Percentiles rank a stretch among this genome's conserved stretches.
Evolutionary conservation across 2,797 vertebrate genomes (phyloP).

Genomic region (Sebastes itinus): DNA sequence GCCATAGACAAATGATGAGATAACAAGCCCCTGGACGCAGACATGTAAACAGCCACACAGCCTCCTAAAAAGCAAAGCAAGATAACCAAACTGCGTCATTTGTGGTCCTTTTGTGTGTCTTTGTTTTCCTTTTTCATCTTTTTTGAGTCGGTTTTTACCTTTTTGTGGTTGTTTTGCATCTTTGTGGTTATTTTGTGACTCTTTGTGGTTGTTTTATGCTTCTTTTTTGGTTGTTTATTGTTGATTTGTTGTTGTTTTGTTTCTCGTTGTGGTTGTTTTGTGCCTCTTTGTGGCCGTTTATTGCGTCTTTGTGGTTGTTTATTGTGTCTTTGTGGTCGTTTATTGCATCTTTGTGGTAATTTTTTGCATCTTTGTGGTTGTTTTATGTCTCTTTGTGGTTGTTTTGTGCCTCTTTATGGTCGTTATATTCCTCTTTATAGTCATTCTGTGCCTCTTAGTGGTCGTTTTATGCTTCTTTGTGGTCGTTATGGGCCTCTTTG

Average conservation of each 20-base stretch:
- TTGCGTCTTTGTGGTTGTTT: neutral
- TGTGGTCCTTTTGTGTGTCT: neutral
- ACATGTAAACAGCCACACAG: neutral
- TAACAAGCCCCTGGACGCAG: neutral
- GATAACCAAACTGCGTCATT: neutral
- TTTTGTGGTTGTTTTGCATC: neutral
- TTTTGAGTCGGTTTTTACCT: neutral
- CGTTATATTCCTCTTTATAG: neutral
- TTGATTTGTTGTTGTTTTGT: too few species aligned
- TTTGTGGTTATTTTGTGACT: neutral
- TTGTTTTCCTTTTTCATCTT: neutral
- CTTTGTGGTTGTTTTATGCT: neutral
- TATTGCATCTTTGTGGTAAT: too few species aligned
- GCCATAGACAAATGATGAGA: neutral
- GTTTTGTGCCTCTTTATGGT: neutral
- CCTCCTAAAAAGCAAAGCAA: neutral
- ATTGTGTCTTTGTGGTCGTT: too few species aligned
- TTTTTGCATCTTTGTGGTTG: neutral
- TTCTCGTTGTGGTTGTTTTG: neutral
- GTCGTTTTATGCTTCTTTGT: neutral
- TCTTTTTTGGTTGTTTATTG: neutral
- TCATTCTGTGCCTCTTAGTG: neutral
- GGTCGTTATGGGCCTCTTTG: too few species aligned
- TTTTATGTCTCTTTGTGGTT: neutral
- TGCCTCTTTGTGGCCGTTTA: too few species aligned